These are phyloP conservation scores for Molothrus ater DNA, from an alignment of 2,797 vertebrate species.

Conservation along the genomic window DNA sequence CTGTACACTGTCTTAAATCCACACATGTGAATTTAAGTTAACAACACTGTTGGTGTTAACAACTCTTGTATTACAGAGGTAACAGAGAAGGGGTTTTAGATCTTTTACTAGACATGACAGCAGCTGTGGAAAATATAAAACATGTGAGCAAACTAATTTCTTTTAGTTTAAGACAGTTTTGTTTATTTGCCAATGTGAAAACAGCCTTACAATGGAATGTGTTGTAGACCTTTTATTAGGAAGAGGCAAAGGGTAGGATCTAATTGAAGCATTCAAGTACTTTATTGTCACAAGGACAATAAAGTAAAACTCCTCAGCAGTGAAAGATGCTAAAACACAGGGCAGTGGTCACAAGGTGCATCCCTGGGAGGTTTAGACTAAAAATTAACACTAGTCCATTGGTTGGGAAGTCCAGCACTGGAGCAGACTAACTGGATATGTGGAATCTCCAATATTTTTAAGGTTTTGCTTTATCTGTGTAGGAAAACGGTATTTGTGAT, in stretches of 20 bases:
- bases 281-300: background rate
- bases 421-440: background rate
- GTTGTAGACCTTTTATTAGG: background rate
- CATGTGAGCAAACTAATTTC: background rate
- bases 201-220: background rate
- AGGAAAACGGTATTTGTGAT: background rate
- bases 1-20: background rate
- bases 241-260: background rate
- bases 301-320: background rate
- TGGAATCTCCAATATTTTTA: background rate
- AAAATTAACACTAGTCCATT: background rate
- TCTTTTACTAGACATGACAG: background rate
- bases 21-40: background rate
- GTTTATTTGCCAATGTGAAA: background rate
- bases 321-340: background rate
- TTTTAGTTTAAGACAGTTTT: background rate
- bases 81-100: background rate
- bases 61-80: background rate
- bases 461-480: background rate
- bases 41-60: background rate
- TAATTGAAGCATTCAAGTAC: background rate
- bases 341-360: background rate
- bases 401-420: background rate
- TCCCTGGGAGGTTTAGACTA: background rate
- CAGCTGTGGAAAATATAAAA: background rate